Evolutionary conservation across 2,113 vertebrate genomes (phyloP).

Genomic region (Columba janthina): DNA sequence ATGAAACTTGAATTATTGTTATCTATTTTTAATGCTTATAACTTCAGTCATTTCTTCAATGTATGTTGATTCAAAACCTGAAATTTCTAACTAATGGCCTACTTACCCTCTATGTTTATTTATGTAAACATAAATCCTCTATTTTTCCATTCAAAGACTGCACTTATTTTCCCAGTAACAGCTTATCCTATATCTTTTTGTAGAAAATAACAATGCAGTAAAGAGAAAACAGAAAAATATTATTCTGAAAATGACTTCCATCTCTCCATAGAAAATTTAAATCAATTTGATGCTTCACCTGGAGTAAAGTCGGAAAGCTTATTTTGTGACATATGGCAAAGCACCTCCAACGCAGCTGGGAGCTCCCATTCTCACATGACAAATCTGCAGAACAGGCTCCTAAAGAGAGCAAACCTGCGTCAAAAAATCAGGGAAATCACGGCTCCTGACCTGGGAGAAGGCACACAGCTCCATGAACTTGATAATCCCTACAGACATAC

Average conservation of each 20-base stretch:
- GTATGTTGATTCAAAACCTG: background rate
- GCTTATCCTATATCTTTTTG: background rate
- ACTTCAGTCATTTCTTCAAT: background rate
- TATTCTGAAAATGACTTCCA: background rate
- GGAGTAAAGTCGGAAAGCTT: background rate
- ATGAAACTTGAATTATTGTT: background rate
- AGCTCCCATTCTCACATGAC: background rate
- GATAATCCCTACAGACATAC: background rate
- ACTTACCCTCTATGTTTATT: background rate
- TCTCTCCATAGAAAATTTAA: background rate
- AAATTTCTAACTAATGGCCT: conserved; percentile 12
- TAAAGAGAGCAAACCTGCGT: background rate
- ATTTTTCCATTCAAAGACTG: background rate
- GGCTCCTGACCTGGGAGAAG: background rate
- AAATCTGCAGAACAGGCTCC: background rate
- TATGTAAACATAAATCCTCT: conserved; percentile 2
- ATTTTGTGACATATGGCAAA: background rate
- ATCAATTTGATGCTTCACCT: background rate
- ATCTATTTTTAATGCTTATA: conserved; percentile 14
- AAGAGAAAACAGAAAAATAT: background rate
- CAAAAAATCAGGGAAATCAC: background rate
- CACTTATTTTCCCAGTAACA: background rate
- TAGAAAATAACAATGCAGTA: background rate
- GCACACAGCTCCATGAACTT: background rate
- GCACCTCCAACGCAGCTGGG: background rate